A percentile compares a stretch with the other conserved stretches of the same genome.
Evolutionary conservation across 2,888 invertebrate species (phyloP).

Genomic region (Hermodice carunculata): DNA sequence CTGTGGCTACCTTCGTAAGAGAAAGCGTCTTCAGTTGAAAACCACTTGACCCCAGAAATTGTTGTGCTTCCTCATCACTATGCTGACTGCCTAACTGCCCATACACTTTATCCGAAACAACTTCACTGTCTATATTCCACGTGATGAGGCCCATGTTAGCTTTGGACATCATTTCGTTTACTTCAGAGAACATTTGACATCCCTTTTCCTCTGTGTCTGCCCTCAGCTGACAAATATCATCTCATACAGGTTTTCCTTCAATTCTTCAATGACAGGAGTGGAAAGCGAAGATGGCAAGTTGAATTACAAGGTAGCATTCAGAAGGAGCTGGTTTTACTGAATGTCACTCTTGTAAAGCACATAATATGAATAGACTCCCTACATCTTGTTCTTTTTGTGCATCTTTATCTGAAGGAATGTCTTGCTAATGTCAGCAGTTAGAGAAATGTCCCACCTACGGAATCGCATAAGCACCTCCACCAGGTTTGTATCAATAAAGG

Average conservation of each 20-base stretch:
- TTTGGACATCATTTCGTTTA: constrained; percentile 16
- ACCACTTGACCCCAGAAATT: constrained; percentile 32
- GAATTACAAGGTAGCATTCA: constrained; percentile 30
- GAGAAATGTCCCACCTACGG: constrained; percentile 11
- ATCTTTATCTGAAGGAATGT: constrained; percentile 13
- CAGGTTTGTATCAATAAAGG: constrained; percentile 11
- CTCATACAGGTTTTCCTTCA: constrained; percentile 41
- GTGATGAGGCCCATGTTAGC: constrained; percentile 41
- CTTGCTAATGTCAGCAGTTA: constrained; percentile 9
- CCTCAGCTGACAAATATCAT: constrained; percentile 43
- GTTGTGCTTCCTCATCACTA: constrained; percentile 1
- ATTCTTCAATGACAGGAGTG: constrained; percentile 21
- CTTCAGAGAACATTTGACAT: constrained; percentile 17
- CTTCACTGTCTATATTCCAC: constrained; percentile 36
- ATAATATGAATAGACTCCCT: constrained; percentile 3
- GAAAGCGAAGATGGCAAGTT: constrained; percentile 11
- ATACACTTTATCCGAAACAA: not conserved
- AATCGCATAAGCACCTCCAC: constrained; percentile 15
- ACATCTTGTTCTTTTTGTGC: not conserved
- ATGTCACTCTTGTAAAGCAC: constrained; percentile 13
- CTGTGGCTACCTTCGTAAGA: constrained; percentile 18
- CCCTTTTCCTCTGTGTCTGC: constrained; percentile 25
- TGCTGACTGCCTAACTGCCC: too few relatives aligned
- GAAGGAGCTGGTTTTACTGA: constrained; percentile 18
- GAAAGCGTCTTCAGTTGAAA: constrained; percentile 24